Evolutionary conservation across 2,888 invertebrate species (phyloP).

Genomic region (Dasypogon diadema): DNA sequence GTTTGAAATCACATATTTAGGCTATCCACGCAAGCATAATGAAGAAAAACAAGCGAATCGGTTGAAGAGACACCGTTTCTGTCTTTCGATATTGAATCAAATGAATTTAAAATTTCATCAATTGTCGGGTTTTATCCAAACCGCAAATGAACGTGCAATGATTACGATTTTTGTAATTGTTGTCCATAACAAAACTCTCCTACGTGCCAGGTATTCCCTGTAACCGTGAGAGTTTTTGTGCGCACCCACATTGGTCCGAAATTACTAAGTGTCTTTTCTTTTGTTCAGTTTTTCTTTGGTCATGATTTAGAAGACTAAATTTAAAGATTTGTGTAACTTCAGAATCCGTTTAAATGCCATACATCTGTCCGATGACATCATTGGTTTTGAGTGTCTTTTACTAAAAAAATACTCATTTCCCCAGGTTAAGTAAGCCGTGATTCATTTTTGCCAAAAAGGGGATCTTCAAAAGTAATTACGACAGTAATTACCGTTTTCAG

Average conservation of each 20-base stretch:
- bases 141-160: conserved; percentile 33
- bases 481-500: no score
- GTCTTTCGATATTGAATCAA: neutral
- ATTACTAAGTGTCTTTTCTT: neutral
- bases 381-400: neutral
- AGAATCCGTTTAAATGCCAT: neutral
- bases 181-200: neutral
- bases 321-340: neutral
- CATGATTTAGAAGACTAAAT: conserved; percentile 29
- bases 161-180: conserved; percentile 19
- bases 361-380: neutral
- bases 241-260: neutral
- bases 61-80: no score
- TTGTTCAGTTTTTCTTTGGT: neutral
- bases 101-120: conserved; percentile 2
- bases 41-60: neutral
- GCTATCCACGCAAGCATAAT: neutral
- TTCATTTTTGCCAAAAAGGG: neutral
- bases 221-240: conserved; percentile 17
- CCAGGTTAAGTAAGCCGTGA: neutral
- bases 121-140: conserved; percentile 35
- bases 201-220: conserved; percentile 34
- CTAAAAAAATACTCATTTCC: neutral
- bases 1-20: neutral
- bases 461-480: neutral